Percentiles rank a stretch among this genome's conserved stretches.
These are phyloP conservation scores for Ctenomys sociabilis DNA, from an alignment of 2,113 vertebrate species.

Conservation along the genomic window DNA sequence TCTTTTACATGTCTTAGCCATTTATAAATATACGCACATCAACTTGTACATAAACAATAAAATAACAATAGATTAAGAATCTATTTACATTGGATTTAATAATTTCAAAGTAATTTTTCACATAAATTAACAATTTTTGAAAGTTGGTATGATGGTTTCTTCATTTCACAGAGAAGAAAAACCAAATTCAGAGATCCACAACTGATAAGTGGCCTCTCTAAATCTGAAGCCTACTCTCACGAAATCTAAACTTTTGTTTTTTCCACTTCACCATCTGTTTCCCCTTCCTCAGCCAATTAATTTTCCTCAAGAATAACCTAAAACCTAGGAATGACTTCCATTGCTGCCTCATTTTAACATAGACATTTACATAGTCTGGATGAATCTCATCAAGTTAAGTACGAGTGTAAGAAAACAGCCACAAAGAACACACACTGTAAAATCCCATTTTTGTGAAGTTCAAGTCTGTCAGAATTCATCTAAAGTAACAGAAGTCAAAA, in stretches of 20 bases:
- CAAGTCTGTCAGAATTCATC: constrained; percentile 44
- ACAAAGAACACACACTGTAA: neutral
- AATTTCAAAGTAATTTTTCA: constrained; percentile 56
- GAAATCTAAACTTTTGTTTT: constrained; percentile 73
- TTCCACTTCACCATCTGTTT: constrained; percentile 77
- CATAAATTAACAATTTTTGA: neutral
- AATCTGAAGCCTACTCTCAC: constrained; percentile 52
- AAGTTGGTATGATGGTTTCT: constrained; percentile 20
- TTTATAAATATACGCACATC: constrained; percentile 33
- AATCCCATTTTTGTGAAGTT: constrained; percentile 32
- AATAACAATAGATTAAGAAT: constrained; percentile 6
- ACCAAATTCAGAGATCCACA: constrained; percentile 45
- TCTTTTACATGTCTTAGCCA: constrained; percentile 47
- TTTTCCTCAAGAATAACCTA: constrained; percentile 72
- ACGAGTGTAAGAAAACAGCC: constrained; percentile 13
- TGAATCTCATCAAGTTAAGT: constrained; percentile 18
- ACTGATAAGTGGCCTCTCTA: constrained; percentile 59
- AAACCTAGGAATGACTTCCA: constrained; percentile 68
- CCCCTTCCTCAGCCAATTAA: constrained; percentile 74
- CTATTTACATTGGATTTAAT: neutral
- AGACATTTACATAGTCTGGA: constrained; percentile 60
- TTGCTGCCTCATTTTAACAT: constrained; percentile 54
- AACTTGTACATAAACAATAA: constrained; percentile 44
- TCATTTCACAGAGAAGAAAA: constrained; percentile 31
- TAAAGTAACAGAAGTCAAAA: neutral